These are phyloP conservation scores for Eclectus roratus DNA, from an alignment of 2,113 vertebrate species.

Conservation along the genomic window DNA sequence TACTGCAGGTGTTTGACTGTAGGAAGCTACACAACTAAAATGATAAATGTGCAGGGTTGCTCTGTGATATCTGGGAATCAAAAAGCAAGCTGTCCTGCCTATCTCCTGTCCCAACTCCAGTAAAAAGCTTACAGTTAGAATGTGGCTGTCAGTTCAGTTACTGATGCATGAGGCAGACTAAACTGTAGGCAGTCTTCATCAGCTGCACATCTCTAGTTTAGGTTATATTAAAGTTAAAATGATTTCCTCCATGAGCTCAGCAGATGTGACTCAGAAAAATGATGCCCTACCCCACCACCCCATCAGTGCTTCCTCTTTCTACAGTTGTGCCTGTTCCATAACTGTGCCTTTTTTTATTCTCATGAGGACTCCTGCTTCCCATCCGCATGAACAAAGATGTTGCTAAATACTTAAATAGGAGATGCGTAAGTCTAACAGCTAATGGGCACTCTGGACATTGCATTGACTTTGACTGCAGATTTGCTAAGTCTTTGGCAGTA, in stretches of 20 bases:
- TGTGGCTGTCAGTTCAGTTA: not conserved
- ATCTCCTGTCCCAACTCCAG: not conserved
- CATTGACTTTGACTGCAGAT: not conserved
- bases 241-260: not conserved
- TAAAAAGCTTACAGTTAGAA: not conserved
- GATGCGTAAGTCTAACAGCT: not conserved
- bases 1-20: not conserved
- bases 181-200: not conserved
- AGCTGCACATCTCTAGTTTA: not conserved
- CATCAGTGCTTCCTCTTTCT: not conserved
- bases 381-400: not conserved
- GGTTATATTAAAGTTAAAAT: not conserved
- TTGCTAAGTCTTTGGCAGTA: not conserved
- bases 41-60: not conserved
- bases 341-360: not conserved
- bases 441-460: not conserved
- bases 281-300: not conserved
- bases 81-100: not conserved
- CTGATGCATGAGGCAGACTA: not conserved
- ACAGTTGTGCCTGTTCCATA: not conserved
- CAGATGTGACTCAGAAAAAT: not conserved
- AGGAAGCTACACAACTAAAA: not conserved
- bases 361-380: not conserved
- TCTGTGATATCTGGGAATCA: not conserved
- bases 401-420: not conserved